These are phyloP conservation scores for Ceratosolen solmsi DNA, from an alignment of 1,140 invertebrate genomes.

Conservation along the genomic window DNA sequence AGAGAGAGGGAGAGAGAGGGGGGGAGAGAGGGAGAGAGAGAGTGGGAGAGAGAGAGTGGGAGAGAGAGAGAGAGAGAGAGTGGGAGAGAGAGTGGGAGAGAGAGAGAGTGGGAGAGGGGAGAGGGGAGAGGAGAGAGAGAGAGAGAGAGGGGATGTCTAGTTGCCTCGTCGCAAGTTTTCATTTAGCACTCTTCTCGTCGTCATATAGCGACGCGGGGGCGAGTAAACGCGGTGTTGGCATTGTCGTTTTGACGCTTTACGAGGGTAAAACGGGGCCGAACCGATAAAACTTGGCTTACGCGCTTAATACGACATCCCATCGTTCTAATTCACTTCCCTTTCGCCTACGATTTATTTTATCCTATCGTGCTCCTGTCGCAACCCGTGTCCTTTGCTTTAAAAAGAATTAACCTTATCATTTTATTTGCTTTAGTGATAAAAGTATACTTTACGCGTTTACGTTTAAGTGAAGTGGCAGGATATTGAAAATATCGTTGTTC, in stretches of 20 bases:
- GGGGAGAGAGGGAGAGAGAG: too few relatives aligned
- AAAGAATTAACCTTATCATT: slow-evolving; percentile 19
- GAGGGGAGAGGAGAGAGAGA: neutral
- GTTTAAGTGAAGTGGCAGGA: neutral
- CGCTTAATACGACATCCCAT: slow-evolving; percentile 50
- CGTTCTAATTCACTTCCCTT: slow-evolving; percentile 48
- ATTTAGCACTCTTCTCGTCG: slow-evolving; percentile 37
- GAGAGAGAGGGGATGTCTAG: neutral
- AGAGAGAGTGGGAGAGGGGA: neutral
- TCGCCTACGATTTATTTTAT: slow-evolving; percentile 42
- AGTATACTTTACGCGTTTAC: neutral
- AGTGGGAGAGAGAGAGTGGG: neutral
- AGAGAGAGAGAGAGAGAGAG: neutral
- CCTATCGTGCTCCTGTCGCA: neutral
- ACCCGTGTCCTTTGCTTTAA: neutral
- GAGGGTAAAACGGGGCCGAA: slow-evolving; percentile 29
- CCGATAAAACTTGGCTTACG: slow-evolving; percentile 50
- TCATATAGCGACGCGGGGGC: neutral
- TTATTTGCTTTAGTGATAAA: slow-evolving; percentile 16
- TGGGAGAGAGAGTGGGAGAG: neutral
- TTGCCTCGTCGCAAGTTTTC: slow-evolving; percentile 24
- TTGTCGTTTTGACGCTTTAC: slow-evolving; percentile 35
- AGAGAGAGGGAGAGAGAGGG: too few relatives aligned
- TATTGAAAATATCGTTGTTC: neutral
- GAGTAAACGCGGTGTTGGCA: neutral